Evolutionary conservation across 2,888 invertebrate species (phyloP).

Genomic region (Agrotis ipsilon): DNA sequence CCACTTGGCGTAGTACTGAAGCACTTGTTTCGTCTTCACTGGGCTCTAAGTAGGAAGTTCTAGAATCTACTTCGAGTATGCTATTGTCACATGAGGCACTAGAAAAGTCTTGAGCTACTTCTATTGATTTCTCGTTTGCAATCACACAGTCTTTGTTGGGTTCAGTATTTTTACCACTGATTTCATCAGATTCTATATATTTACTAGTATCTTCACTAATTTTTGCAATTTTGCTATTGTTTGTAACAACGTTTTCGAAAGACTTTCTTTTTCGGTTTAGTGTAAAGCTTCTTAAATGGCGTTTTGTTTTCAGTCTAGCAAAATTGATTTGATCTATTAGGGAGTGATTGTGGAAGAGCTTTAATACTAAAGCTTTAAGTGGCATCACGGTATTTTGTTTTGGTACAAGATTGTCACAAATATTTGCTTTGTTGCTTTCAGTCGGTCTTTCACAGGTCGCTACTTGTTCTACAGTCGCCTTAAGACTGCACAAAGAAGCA

Average conservation of each 20-base stretch:
- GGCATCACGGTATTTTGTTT: conserved; percentile 30
- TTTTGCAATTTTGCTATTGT: conserved; percentile 40
- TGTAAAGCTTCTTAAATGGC: conserved; percentile 3
- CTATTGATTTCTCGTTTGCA: neutral
- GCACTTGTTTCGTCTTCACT: conserved; percentile 28
- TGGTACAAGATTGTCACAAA: neutral
- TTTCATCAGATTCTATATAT: neutral
- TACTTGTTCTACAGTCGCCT: conserved; percentile 8
- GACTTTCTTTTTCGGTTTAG: conserved; percentile 46
- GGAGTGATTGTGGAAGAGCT: conserved; percentile 51
- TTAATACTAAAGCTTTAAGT: conserved; percentile 51
- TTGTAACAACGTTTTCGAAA: conserved; percentile 20
- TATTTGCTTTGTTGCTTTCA: conserved; percentile 34
- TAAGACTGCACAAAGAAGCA: conserved; percentile 28
- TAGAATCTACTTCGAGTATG: conserved; percentile 28
- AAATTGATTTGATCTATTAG: conserved; percentile 25
- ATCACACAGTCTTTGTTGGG: neutral
- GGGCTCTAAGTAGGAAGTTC: conserved; percentile 9
- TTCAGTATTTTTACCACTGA: conserved; percentile 2
- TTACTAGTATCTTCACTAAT: neutral
- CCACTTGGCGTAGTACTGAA: conserved; percentile 24
- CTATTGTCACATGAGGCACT: conserved; percentile 9
- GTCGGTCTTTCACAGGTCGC: conserved; percentile 7
- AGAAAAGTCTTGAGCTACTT: conserved; percentile 8
- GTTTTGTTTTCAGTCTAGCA: conserved; percentile 29